Evolutionary conservation across 2,888 invertebrate genomes (phyloP), one percentile per base, ranked within the genome.

Genomic region (Epinotia ramella): DNA sequence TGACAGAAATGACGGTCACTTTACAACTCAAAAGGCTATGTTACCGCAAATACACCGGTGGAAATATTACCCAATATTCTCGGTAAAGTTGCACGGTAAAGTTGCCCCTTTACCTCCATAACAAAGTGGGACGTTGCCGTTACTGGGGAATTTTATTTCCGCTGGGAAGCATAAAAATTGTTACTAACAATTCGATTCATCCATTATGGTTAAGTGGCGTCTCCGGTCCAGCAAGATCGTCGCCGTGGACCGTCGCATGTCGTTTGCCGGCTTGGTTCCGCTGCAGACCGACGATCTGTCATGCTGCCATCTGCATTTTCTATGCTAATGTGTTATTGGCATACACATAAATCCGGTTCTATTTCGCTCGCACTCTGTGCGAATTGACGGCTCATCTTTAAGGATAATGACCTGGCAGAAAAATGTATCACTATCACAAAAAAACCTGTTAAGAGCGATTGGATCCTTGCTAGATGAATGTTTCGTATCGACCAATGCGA

Each of bases 381-480:
- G 62, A 63, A 73, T 62, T 53, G 66, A 76, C 56, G 12, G 59
- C 69, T 49, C 59, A 76, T 33, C 65, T 62, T 11, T 49, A 73
- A 71, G 66, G 60, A 71, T 72, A 72, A 76, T 67, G 76, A 76
- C 67, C 70, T 76, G 28, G 66, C 56, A 67, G 53, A 64, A 60
- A 75, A 66, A 76, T 76, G 62, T 76, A 57, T 67, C 53, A n/a
- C 49, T 44, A n/a, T 33, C 28, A 59, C 65, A 66, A 72, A 72
- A 75, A 72, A 76, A 71, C 76, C 62, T 72, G 71, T 75, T 71
- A 69, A 71, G 62, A 56, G n/a, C 33, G 73, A 67, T 67, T 66
- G 62, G 65, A 40, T 70, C 59, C 65, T 57, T 64, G 57, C 60
- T 76, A 66, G 76, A 76, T 76, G 67, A 72, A 67, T 76, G 67